Conservation (phyloP, 2,113 vertebrate genomes). For the Hippocampus barbouri region DNA sequence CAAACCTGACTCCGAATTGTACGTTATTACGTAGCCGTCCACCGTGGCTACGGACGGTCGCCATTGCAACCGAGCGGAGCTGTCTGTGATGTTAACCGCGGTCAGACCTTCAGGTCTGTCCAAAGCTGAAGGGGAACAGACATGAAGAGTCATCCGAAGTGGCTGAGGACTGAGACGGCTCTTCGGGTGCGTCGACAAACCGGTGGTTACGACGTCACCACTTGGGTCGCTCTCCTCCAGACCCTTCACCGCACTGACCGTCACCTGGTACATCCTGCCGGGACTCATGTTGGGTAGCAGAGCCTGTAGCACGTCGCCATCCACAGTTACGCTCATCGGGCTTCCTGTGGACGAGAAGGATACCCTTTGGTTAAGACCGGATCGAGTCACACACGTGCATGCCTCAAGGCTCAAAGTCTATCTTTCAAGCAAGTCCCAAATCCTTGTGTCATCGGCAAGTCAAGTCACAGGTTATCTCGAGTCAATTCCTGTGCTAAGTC, state of each 20-base stretch:
- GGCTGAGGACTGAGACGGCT: background rate
- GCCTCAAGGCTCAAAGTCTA: background rate
- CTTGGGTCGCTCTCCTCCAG: conserved; percentile 87
- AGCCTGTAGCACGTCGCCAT: conserved; percentile 74
- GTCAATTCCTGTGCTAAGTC: background rate
- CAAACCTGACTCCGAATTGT: conserved; percentile 79
- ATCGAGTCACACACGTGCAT: no score
- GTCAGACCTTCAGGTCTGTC: conserved; percentile 81
- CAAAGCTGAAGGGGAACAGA: conserved; percentile 71
- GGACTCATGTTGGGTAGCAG: conserved; percentile 77
- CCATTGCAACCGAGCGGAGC: conserved; percentile 83
- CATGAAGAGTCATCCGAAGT: background rate
- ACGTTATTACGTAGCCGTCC: conserved; percentile 86
- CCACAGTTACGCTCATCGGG: conserved; percentile 71
- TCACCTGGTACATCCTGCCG: conserved; percentile 80
- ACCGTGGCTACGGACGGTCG: conserved; percentile 84
- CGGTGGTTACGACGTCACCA: conserved; percentile 82
- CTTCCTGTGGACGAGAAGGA: conserved; percentile 66
- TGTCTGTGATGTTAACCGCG: conserved; percentile 83
- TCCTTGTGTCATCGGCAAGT: no score
- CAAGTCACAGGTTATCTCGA: no score
- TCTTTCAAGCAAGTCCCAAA: background rate
- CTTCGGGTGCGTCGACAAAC: conserved; percentile 53
- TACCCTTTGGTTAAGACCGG: background rate
- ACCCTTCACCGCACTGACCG: conserved; percentile 80